Evolutionary conservation across 2,797 vertebrate genomes (phyloP), one percentile per base, ranked within the genome.

Genomic region (Danio jaintianensis): DNA sequence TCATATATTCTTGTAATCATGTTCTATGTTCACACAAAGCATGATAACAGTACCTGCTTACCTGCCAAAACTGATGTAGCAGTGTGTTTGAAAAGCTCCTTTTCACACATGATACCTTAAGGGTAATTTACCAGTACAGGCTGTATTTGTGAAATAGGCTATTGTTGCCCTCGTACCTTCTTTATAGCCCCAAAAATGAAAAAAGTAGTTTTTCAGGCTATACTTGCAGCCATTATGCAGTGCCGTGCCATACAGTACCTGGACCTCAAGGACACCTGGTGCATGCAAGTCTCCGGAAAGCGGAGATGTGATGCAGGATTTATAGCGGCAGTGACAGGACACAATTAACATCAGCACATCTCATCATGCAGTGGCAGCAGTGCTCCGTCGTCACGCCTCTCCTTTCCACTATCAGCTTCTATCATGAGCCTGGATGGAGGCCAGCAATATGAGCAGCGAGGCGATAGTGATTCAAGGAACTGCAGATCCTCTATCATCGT

Each of bases 261-360:
- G 56, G 47, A 53, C 58, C 68, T 55, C 56, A 62, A 71, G 67
- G 66, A 79, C 56, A 50, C 47, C 47, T 43, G 56, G 18, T 71
- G 9, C 47, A 15, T 20, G 16, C 55, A 16, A 52, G 64, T 50
- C 29, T 40, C 29, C 18, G 59, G 29, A n/a, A 59, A 45, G 16
- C 18, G 58, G 53, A 47, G 22, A 48, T 66, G 47, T 52, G 50
- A 64, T 56, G 36, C 43, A 61, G 18, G 36, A 79, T 79, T 55
- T 63, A 71, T 70, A 68, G 36, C 56, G 29, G 67, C n/a, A 43
- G 48, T 79, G 68, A 71, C 68, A 53, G 77, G 47, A 43, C 67
- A 53, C 20, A 61, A 79, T 79, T 71, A 63, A 71, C 67, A 62
- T 71, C 72, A 61, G 72, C 55, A 78, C 55, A 78, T 78, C 76